phyloP scores from a whole-genome alignment of 2,888 invertebrate genomes.

The Stratiomys singularior region DNA sequence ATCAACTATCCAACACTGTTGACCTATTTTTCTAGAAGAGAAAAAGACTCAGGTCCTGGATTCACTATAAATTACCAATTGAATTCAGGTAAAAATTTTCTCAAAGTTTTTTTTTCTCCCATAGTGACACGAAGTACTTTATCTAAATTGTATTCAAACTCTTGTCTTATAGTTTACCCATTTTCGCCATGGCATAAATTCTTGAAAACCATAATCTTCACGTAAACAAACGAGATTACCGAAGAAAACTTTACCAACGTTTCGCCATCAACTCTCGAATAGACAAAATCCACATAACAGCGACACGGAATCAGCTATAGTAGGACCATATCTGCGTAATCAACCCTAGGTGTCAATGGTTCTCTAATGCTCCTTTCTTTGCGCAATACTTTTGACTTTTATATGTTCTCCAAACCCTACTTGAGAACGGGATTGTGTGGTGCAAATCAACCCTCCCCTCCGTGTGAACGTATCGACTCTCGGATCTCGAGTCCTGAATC shows the following conservation, averaged over 20 bases:
- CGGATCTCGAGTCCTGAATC: slow-evolving; percentile 15
- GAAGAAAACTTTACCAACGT: no score
- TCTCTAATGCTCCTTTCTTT: slow-evolving; percentile 24
- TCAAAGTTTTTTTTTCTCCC: no score
- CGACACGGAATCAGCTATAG: neutral
- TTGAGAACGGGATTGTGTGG: slow-evolving; percentile 23
- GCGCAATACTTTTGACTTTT: slow-evolving; percentile 33
- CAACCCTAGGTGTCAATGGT: slow-evolving; percentile 37
- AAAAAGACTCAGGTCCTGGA: no score
- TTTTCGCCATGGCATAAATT: slow-evolving; percentile 9
- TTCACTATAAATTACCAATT: no score
- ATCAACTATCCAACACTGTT: no score
- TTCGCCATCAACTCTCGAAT: no score
- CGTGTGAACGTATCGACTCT: neutral
- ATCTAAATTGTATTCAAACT: no score
- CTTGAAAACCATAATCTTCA: slow-evolving; percentile 1
- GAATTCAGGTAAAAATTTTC: no score
- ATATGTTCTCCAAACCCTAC: slow-evolving; percentile 27
- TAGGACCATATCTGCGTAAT: neutral
- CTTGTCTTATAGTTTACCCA: no score
- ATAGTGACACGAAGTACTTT: no score
- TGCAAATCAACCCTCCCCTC: slow-evolving; percentile 3
- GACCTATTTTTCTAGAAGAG: no score
- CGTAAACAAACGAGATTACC: slow-evolving; percentile 16
- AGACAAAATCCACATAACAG: neutral